These are phyloP conservation scores for Linnaemya tessellans DNA, from an alignment of 2,888 invertebrate species.

Conservation along the genomic window DNA sequence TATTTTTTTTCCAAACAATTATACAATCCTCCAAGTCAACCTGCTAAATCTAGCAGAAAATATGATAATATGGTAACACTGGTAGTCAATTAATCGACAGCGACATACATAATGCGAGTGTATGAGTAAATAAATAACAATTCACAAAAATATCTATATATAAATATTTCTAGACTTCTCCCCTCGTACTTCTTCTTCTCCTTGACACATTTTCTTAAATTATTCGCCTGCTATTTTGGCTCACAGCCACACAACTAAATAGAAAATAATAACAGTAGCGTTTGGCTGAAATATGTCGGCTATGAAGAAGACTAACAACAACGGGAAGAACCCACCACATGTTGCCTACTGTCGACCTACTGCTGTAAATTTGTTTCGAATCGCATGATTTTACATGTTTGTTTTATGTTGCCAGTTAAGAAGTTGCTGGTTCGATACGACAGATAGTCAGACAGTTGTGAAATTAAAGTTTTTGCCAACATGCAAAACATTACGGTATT, in stretches of 20 bases:
- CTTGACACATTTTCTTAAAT: conserved; percentile 15
- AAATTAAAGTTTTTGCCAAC: conserved; percentile 25
- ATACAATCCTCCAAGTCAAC: too few relatives aligned
- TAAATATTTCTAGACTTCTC: background rate
- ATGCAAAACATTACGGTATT: conserved; percentile 50
- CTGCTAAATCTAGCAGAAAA: too few relatives aligned
- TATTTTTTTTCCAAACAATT: too few relatives aligned
- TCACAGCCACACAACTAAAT: conserved; percentile 30
- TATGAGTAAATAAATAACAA: too few relatives aligned
- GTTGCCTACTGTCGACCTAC: background rate
- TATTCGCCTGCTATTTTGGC: conserved; percentile 2
- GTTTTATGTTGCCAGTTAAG: background rate
- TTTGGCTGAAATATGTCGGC: conserved; percentile 45
- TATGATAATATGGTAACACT: too few relatives aligned
- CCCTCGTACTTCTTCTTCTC: background rate
- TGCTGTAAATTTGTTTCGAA: conserved; percentile 18
- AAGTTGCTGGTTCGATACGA: conserved; percentile 22
- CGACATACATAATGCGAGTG: too few relatives aligned
- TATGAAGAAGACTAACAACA: conserved; percentile 39
- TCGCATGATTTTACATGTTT: background rate
- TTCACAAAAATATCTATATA: background rate
- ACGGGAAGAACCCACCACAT: conserved; percentile 53
- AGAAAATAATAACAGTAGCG: conserved; percentile 12
- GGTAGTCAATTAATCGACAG: too few relatives aligned
- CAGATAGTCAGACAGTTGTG: conserved; percentile 11